Evolutionary conservation across 1,140 invertebrate species (phyloP), one percentile per base, ranked within the genome.

Genomic region (Telenomus remus): DNA sequence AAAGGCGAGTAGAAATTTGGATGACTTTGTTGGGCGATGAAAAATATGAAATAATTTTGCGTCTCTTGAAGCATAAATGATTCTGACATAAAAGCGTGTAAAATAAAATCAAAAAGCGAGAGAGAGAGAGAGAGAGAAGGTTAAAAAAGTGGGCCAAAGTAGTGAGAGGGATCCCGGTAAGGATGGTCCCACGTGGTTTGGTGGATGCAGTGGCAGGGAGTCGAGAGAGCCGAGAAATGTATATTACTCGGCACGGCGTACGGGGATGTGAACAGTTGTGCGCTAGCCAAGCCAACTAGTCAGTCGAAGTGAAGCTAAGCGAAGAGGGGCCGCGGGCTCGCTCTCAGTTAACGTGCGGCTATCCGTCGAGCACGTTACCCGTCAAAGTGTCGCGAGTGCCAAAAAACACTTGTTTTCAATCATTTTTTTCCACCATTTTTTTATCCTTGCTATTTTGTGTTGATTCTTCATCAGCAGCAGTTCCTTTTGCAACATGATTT

Each of bases 401-500:
- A 39, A n/a, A 39, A n/a, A n/a, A n/a, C n/a, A 27, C 19, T 27
- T 6, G 19, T 3, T 27, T 27, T 6, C 19, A 27, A 27, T n/a
- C n/a, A n/a, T n/a, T n/a, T n/a, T n/a, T n/a, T n/a, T n/a, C n/a
- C n/a, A n/a, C n/a, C n/a, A n/a, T 27, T 27, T 27, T 27, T 27
- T 3, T 27, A 27, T 27, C 19, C 19, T n/a, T n/a, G n/a, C n/a
- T n/a, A n/a, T n/a, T n/a, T n/a, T 27, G 19, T 27, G 19, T 27
- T 27, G 19, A 6, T 27, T 27, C 19, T 27, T 27, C 2, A 27
- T 27, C 19, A n/a, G n/a, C n/a, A n/a, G 19, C 6, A 1, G 19
- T 27, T 27, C 19, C 6, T 27, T 27, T 27, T 27, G 19, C 44
- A 43, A 6, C 10, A 85, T 84, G 84, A 80, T 85, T 61, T 76